Conservation (phyloP, 2,797 vertebrate genomes). For the Danio choprae region DNA sequence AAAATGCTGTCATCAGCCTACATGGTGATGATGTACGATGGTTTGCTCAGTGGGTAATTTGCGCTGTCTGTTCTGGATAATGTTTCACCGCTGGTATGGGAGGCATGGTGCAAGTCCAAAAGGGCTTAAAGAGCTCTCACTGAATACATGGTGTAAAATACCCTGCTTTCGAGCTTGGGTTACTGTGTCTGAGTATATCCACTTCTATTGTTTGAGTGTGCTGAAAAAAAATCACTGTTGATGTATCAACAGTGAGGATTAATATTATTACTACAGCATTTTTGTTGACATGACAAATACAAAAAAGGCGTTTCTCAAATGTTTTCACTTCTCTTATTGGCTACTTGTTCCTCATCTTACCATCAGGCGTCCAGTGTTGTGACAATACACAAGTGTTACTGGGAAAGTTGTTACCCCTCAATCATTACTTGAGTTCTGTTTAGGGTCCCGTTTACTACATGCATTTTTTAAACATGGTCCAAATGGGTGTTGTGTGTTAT, state of each 20-base stretch:
- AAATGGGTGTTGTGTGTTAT: background rate
- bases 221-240: conserved; percentile 23
- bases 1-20: conserved; percentile 22
- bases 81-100: conserved; percentile 37
- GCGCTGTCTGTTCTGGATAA: conserved; percentile 12
- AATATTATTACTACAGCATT: background rate
- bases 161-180: conserved; percentile 23
- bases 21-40: conserved; percentile 8
- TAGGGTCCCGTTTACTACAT: background rate
- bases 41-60: conserved; percentile 5
- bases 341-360: background rate
- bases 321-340: background rate
- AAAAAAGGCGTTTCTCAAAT: background rate
- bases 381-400: conserved; percentile 33
- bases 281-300: conserved; percentile 30
- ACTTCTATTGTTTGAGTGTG: conserved; percentile 28
- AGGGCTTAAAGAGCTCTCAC: conserved; percentile 44
- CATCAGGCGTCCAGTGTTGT: conserved; percentile 1
- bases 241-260: conserved; percentile 28
- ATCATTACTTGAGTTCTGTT: conserved; percentile 56
- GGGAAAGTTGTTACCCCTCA: conserved; percentile 9
- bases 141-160: conserved; percentile 52
- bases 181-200: conserved; percentile 14
- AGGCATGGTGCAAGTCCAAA: conserved; percentile 37
- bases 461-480: background rate